Conservation (phyloP, 2,113 vertebrate species). For the Isichthys henryi region DNA sequence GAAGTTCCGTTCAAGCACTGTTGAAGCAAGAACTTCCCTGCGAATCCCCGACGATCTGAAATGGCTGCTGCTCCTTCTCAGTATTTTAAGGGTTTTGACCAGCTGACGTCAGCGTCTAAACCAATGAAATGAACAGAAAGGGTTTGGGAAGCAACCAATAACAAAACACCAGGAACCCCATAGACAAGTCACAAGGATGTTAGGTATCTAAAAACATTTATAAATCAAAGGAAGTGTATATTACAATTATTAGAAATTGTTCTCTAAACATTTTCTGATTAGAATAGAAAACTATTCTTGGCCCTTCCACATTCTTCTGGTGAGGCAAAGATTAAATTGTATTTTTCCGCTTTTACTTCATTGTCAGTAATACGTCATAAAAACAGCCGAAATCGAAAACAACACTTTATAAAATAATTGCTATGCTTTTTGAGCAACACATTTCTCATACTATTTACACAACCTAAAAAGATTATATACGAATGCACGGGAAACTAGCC, state of each 20-base stretch:
- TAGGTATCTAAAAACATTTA: neutral
- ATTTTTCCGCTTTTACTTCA: neutral
- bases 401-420: neutral
- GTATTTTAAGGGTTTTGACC: neutral
- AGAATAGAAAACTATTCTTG: neutral
- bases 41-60: neutral
- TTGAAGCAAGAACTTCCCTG: constrained; percentile 63
- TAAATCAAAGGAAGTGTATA: neutral
- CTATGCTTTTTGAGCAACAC: neutral
- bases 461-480: neutral
- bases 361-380: neutral
- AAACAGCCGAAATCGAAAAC: neutral
- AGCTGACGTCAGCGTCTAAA: neutral
- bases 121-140: neutral
- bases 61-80: neutral
- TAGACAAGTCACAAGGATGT: neutral
- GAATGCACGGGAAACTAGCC: neutral
- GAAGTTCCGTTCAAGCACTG: constrained; percentile 84
- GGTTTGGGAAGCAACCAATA: neutral
- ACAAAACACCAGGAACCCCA: neutral
- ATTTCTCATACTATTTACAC: neutral
- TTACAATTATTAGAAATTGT: neutral
- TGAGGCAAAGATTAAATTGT: neutral
- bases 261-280: neutral
- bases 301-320: neutral